Conservation (phyloP, 2,888 invertebrate species). For the Phyllotreta cruciferae region DNA sequence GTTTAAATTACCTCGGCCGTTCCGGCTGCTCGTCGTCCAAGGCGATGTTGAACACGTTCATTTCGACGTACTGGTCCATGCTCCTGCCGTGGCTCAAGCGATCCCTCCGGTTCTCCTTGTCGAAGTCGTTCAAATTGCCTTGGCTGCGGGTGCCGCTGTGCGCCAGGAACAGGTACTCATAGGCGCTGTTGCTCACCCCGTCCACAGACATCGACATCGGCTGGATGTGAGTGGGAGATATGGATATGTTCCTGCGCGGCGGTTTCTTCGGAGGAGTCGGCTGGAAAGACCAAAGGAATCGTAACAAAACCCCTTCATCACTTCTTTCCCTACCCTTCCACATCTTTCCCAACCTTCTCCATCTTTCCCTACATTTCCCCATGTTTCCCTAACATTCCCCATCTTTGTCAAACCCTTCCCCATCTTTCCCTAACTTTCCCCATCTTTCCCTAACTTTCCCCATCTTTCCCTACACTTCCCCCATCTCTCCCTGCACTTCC, state of each 20-base stretch:
- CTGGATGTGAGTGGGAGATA: slow-evolving; percentile 81
- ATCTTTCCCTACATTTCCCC: too few relatives aligned
- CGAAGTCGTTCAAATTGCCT: slow-evolving; percentile 73
- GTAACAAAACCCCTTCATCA: not conserved
- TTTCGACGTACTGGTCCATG: slow-evolving; percentile 80
- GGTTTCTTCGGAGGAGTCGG: slow-evolving; percentile 90
- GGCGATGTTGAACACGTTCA: slow-evolving; percentile 66
- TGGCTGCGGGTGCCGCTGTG: slow-evolving; percentile 74
- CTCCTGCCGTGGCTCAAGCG: slow-evolving; percentile 74
- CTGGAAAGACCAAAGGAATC: slow-evolving; percentile 57
- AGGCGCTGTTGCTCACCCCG: slow-evolving; percentile 67
- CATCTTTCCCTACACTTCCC: too few relatives aligned
- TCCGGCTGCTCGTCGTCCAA: slow-evolving; percentile 53
- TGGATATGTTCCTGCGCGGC: slow-evolving; percentile 83
- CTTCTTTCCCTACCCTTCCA: not conserved
- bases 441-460: too few relatives aligned
- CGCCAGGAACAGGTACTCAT: slow-evolving; percentile 70
- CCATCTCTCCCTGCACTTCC: too few relatives aligned
- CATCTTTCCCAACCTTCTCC: too few relatives aligned
- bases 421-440: too few relatives aligned
- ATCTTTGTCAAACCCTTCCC: too few relatives aligned
- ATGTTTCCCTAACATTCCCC: not conserved
- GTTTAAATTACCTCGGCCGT: slow-evolving; percentile 34
- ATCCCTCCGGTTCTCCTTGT: slow-evolving; percentile 61
- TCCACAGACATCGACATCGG: slow-evolving; percentile 67